Evolutionary conservation across 2,888 invertebrate genomes (phyloP).

Genomic region (Patella caerulea): DNA sequence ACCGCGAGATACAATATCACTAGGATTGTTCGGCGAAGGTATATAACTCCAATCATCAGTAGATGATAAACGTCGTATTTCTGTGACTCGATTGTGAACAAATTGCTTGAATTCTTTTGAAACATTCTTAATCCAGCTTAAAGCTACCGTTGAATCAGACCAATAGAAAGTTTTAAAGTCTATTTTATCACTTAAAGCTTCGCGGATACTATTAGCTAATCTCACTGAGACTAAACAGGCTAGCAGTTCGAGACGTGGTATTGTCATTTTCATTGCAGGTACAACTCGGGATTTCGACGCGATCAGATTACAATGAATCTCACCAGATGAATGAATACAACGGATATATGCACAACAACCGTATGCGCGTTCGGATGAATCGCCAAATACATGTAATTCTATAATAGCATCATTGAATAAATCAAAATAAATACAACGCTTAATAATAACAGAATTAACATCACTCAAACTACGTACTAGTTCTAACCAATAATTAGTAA

Average conservation of each 20-base stretch:
- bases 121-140: no score
- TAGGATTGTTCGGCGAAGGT: no score
- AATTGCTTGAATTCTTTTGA: no score
- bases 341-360: background rate
- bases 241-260: background rate
- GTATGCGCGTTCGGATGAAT: background rate
- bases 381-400: background rate
- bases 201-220: no score
- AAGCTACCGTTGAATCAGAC: no score
- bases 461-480: background rate
- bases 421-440: background rate
- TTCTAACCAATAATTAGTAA: background rate
- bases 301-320: background rate
- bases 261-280: background rate
- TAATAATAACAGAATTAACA: background rate
- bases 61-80: no score
- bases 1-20: no score
- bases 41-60: no score
- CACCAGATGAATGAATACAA: background rate
- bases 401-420: background rate
- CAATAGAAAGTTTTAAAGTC: no score
- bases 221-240: no score
- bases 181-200: no score
- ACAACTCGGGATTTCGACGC: background rate
- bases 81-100: no score